Percentiles rank a stretch among this genome's conserved stretches.
phyloP scores from a whole-genome alignment of 1,140 invertebrate genomes.

The Rhyzopertha dominica region DNA sequence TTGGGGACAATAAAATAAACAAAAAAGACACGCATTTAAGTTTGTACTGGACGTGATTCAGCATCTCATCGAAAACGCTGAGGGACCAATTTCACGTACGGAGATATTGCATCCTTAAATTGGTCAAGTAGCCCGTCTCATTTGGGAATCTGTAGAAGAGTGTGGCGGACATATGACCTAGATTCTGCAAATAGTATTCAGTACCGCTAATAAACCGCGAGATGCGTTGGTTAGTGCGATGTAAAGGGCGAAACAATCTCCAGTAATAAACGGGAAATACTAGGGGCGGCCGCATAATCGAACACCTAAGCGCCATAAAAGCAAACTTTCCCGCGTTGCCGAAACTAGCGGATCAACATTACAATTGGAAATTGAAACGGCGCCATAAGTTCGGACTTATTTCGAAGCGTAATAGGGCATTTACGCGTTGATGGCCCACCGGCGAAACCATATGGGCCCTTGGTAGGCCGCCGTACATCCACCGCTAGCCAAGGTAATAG shows the following conservation, averaged over 20 bases:
- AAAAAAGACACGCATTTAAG: too few species aligned
- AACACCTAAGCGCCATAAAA: not conserved
- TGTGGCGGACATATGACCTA: too few species aligned
- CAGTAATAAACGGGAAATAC: not conserved
- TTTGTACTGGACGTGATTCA: too few species aligned
- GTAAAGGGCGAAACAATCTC: not conserved
- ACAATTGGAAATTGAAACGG: constrained; percentile 29
- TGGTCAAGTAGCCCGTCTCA: too few species aligned
- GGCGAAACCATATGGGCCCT: not conserved
- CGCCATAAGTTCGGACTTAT: constrained; percentile 22
- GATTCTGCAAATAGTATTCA: not conserved
- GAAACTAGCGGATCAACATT: constrained; percentile 12
- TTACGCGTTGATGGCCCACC: constrained; percentile 17
- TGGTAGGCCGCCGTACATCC: constrained; percentile 1
- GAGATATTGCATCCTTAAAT: too few species aligned
- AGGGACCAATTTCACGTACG: too few species aligned
- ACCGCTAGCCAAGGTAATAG: constrained; percentile 17
- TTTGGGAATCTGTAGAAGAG: too few species aligned
- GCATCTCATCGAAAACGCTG: too few species aligned
- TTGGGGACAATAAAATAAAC: too few species aligned
- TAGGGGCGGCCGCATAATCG: not conserved
- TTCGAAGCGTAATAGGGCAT: constrained; percentile 20
- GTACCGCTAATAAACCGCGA: not conserved
- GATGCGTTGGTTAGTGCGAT: not conserved
- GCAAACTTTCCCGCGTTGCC: not conserved